Conservation (phyloP, 2,113 vertebrate genomes). For the Geococcyx californianus region DNA sequence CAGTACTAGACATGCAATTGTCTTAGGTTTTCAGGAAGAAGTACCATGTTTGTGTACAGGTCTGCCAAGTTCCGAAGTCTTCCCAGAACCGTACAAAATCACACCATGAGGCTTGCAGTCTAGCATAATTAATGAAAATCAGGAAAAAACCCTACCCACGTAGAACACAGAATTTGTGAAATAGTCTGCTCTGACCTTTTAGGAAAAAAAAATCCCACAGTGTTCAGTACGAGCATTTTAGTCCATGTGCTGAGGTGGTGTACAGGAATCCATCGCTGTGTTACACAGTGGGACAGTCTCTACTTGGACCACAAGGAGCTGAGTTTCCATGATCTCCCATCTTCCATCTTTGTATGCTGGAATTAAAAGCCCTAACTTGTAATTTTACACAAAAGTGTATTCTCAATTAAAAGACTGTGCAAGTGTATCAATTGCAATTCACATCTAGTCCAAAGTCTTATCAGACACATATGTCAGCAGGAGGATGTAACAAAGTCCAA, state of each 20-base stretch:
- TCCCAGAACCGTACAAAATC: background rate
- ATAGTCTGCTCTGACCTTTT: background rate
- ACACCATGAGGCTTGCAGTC: background rate
- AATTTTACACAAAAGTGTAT: background rate
- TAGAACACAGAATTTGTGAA: background rate
- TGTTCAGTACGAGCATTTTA: background rate
- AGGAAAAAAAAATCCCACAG: background rate
- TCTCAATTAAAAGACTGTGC: background rate
- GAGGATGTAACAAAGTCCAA: background rate
- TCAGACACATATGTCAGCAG: background rate
- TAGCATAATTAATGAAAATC: background rate
- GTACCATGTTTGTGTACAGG: background rate
- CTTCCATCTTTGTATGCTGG: background rate
- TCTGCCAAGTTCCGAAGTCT: background rate
- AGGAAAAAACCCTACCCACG: background rate
- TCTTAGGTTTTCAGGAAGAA: background rate
- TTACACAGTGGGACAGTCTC: background rate
- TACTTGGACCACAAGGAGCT: background rate
- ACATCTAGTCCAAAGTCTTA: background rate
- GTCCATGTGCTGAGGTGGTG: background rate
- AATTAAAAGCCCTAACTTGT: background rate
- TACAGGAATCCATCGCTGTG: fast-evolving
- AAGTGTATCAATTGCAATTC: background rate
- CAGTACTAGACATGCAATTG: background rate
- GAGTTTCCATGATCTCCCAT: background rate